Conservation (phyloP, 64 coral and sea anemone genomes). For the Actinia equina region DNA sequence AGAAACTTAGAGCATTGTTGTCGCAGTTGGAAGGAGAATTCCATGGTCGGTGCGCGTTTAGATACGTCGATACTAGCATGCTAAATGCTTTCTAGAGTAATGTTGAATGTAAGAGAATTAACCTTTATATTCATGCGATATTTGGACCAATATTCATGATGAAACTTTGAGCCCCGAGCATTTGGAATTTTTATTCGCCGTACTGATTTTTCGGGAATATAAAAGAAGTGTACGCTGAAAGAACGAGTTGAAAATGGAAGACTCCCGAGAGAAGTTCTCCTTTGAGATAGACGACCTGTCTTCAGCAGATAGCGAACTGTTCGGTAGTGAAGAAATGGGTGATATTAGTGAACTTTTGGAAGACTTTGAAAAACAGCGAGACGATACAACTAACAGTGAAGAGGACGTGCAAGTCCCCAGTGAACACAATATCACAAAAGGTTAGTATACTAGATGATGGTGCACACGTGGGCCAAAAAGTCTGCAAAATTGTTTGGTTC, state of each 20-base stretch:
- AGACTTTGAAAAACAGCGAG: neutral
- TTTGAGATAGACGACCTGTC: slow-evolving; percentile 3
- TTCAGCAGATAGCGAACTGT: neutral
- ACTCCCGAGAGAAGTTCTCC: neutral
- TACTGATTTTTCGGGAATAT: neutral
- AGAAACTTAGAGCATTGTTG: too few relatives aligned
- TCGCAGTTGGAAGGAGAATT: too few relatives aligned
- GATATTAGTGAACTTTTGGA: slow-evolving; percentile 12
- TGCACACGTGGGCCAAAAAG: too few relatives aligned
- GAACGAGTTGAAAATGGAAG: neutral
- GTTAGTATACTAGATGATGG: neutral
- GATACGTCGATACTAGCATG: too few relatives aligned
- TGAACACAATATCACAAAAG: neutral
- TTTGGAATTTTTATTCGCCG: too few relatives aligned
- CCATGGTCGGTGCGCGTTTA: too few relatives aligned
- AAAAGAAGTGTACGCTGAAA: neutral
- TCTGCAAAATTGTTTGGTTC: too few relatives aligned
- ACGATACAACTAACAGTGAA: neutral
- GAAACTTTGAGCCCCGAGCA: too few relatives aligned
- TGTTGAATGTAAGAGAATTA: too few relatives aligned
- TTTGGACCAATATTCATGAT: too few relatives aligned
- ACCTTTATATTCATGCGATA: too few relatives aligned
- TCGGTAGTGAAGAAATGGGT: neutral
- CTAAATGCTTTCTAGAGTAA: too few relatives aligned
- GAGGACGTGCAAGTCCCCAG: neutral